These are phyloP conservation scores for Dasysyrphus albostriatus DNA, from an alignment of 2,888 invertebrate species.

Conservation along the genomic window DNA sequence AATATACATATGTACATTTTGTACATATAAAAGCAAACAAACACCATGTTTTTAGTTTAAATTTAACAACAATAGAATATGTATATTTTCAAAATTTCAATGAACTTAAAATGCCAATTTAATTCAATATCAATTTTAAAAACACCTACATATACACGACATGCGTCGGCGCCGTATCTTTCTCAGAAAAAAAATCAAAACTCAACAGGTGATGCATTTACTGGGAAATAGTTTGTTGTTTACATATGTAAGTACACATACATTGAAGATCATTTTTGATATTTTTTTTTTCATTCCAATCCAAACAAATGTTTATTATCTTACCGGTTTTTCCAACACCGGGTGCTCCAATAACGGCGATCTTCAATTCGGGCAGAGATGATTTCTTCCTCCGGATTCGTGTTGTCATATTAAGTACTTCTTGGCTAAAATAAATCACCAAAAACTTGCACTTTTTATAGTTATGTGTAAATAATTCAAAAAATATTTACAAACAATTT, in stretches of 20 bases:
- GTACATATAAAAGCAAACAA: too few relatives aligned
- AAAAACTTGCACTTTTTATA: conserved; percentile 14
- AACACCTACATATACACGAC: background rate
- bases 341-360: conserved; percentile 94
- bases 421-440: conserved; percentile 30
- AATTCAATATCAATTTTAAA: background rate
- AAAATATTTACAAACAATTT: conserved; percentile 37
- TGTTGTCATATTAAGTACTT: conserved; percentile 87
- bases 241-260: conserved; percentile 50
- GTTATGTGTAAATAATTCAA: background rate
- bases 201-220: conserved; percentile 60
- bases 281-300: background rate
- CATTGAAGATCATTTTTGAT: conserved; percentile 3
- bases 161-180: background rate
- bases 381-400: conserved; percentile 95
- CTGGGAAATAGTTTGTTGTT: conserved; percentile 38
- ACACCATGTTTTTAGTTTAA: too few relatives aligned
- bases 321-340: conserved; percentile 97
- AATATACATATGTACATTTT: too few relatives aligned
- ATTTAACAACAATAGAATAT: too few relatives aligned
- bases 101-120: background rate
- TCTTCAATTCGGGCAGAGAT: conserved; percentile 94
- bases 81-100: too few relatives aligned
- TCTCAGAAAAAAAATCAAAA: background rate
- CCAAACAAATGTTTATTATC: conserved; percentile 79